These are phyloP conservation scores for Steinernema scapterisci DNA, from an alignment of 2,888 invertebrate species.

Conservation along the genomic window DNA sequence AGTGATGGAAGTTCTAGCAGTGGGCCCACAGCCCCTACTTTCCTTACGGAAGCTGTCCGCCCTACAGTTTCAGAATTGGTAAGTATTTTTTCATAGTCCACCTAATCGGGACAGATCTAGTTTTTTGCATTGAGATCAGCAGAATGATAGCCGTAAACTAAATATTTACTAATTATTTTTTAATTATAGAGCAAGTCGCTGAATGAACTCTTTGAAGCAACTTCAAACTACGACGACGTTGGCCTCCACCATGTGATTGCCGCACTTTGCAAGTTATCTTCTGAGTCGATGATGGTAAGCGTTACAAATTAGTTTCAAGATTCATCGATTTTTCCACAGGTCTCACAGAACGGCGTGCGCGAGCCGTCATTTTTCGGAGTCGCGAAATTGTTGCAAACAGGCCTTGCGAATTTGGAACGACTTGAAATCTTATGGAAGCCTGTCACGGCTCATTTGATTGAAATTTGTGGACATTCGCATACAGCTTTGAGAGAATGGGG, in stretches of 20 bases:
- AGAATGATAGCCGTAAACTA: too few relatives aligned
- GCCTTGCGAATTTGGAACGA: slow-evolving; percentile 87
- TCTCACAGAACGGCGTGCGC: slow-evolving; percentile 69
- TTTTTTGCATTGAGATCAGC: too few relatives aligned
- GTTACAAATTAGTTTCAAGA: not conserved
- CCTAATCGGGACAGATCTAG: too few relatives aligned
- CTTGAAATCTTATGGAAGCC: slow-evolving; percentile 94
- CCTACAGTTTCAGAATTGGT: slow-evolving; percentile 84
- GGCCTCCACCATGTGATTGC: slow-evolving; percentile 88
- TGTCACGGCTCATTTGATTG: slow-evolving; percentile 89
- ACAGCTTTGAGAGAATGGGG: slow-evolving; percentile 87
- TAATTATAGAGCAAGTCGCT: slow-evolving; percentile 42
- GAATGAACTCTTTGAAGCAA: slow-evolving; percentile 50
- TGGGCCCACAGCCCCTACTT: slow-evolving; percentile 69
- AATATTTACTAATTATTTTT: too few relatives aligned
- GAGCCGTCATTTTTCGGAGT: slow-evolving; percentile 96
- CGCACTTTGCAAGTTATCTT: slow-evolving; percentile 90
- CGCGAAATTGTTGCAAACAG: slow-evolving; percentile 96
- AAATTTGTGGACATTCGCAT: slow-evolving; percentile 63
- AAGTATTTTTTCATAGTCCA: too few relatives aligned
- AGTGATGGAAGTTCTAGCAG: slow-evolving; percentile 25
- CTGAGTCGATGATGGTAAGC: slow-evolving; percentile 76
- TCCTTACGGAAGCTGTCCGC: slow-evolving; percentile 93
- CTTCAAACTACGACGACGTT: slow-evolving; percentile 50
- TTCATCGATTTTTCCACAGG: slow-evolving; percentile 13